Evolutionary conservation across 2,113 vertebrate species (phyloP).

Genomic region (Eupsittula cactorum): DNA sequence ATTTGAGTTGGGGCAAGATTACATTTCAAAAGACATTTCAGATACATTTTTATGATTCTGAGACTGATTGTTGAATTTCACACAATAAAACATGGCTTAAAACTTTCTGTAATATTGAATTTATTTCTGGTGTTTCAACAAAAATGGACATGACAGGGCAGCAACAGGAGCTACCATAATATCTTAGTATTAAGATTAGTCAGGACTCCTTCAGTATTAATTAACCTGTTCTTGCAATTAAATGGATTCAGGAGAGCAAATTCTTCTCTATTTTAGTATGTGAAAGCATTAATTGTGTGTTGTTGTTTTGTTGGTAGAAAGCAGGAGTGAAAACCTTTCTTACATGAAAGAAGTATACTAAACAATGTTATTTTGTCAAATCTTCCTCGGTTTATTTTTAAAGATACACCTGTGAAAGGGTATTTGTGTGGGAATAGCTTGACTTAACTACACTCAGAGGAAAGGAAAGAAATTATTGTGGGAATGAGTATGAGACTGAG

Average conservation of each 20-base stretch:
- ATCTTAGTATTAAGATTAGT: background rate
- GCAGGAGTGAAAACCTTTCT: background rate
- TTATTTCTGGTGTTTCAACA: background rate
- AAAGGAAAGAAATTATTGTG: background rate
- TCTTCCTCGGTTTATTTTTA: background rate
- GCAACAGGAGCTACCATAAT: background rate
- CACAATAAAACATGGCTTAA: background rate
- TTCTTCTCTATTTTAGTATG: background rate
- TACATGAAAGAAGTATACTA: background rate
- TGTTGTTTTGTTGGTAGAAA: background rate
- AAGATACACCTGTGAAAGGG: background rate
- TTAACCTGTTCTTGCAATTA: background rate
- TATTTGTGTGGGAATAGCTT: background rate
- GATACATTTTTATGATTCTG: background rate
- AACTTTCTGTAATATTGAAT: background rate
- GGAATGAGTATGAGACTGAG: background rate
- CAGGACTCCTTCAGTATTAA: background rate
- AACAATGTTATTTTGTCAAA: background rate
- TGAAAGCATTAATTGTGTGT: background rate
- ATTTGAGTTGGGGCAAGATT: background rate
- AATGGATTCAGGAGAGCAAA: background rate
- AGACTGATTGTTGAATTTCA: background rate
- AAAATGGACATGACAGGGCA: background rate
- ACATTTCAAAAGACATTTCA: background rate
- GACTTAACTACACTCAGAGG: background rate